Percentiles rank a stretch among this genome's conserved stretches.
Evolutionary conservation across 2,888 invertebrate species (phyloP).

Genomic region (Himalopsyche kuldschensis): DNA sequence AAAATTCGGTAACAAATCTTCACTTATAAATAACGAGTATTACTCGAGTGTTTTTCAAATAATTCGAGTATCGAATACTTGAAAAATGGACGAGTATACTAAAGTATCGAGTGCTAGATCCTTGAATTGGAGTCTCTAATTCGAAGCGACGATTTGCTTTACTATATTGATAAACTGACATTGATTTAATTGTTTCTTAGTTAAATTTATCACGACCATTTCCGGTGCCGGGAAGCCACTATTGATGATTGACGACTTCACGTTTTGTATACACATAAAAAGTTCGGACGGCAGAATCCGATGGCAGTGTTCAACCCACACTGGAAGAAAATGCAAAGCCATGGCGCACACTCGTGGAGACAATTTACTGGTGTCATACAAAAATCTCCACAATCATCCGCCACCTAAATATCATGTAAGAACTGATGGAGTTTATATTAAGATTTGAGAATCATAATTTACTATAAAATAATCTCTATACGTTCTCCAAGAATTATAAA

Average conservation of each 20-base stretch:
- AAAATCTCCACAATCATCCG: conserved; percentile 14
- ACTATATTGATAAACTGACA: no score
- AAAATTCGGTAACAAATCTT: no score
- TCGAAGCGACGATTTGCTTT: no score
- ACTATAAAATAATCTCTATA: no score
- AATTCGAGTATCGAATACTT: no score
- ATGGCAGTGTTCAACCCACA: conserved; percentile 18
- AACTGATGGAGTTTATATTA: not conserved
- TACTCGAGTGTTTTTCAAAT: no score
- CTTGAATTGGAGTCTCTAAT: no score
- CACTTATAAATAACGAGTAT: no score
- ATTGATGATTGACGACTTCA: not conserved
- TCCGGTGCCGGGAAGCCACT: not conserved
- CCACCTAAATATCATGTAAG: not conserved
- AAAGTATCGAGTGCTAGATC: no score
- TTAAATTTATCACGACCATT: not conserved
- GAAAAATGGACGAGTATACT: no score
- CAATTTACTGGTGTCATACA: conserved; percentile 6
- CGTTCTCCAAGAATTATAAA: no score
- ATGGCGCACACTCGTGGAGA: not conserved
- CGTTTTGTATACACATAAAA: not conserved
- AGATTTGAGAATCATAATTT: not conserved
- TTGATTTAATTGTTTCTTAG: not conserved
- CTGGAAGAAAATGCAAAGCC: conserved; percentile 8
- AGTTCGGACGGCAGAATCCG: not conserved